Evolutionary conservation across 2,113 vertebrate species (phyloP), one percentile per base, ranked within the genome.

Genomic region (Leucopsar rothschildi): DNA sequence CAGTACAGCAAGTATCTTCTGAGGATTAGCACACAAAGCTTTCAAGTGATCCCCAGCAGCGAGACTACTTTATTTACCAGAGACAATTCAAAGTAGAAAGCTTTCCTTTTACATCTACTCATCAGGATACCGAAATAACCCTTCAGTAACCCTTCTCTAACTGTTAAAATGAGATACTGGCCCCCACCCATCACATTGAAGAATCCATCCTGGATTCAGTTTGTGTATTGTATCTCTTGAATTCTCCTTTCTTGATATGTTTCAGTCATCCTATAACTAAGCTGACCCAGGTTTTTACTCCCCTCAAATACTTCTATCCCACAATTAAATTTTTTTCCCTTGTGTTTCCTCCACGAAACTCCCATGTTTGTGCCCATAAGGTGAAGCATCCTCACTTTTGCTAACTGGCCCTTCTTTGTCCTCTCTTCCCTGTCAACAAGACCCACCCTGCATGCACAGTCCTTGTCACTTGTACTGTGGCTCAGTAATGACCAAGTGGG

Each of bases 391-490:
- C 24, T 66, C 10, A 18, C 11, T 79, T 76, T 10, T 64, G 17
- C 17, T 35, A 11, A 25, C 7, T 39, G 28, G n/a, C 15, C 25
- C 17, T 47, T 44, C 49, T 35, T 29, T 29, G 35, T 53, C 53
- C 24, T 63, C 55, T 57, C 28, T 50, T 55, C 31, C 15, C 53
- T 60, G 40, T 15, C 35, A 69, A 53, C 19, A 52, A 60, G 12
- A 5, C 9, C 25, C 44, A 35, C 17, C 11, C n/a, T 29, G 55
- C 14, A 14, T 2, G 5, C 33, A 42, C 0, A 1, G 44, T 49
- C 28, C 49, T 29, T 27, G 25, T 42, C n/a, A 50, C 82, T 28
- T 50, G 10, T 10, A 15, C 50, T 53, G 28, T 11, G 71, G 42
- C 33, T 55, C 39, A 55, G 2, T 15, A 50, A 69, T 23, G 75